A percentile compares a stretch with the other conserved stretches of the same genome.
Evolutionary conservation across 2,113 vertebrate genomes (phyloP).

Genomic region (Choloepus hoffmanni): DNA sequence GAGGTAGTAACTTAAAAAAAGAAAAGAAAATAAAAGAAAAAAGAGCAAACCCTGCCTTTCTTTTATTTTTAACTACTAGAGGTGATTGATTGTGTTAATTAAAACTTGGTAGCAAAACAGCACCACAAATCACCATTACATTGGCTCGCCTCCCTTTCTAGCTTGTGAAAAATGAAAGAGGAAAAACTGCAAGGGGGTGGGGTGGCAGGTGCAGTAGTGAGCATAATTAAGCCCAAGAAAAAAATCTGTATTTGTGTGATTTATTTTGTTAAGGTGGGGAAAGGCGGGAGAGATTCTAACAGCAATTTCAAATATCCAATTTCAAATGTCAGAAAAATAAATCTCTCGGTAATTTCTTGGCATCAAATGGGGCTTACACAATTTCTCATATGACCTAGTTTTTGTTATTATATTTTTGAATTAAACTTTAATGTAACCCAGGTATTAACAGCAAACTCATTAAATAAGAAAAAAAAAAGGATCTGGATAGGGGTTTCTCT

Average conservation of each 20-base stretch:
- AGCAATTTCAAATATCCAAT: conserved; percentile 15
- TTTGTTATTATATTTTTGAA: not conserved
- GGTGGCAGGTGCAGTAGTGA: not conserved
- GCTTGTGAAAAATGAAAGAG: not conserved
- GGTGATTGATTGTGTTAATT: not conserved
- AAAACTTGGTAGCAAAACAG: not conserved
- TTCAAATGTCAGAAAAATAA: not conserved
- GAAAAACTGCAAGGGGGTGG: not conserved
- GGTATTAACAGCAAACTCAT: not conserved
- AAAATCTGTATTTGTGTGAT: not conserved
- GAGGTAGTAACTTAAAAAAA: not conserved
- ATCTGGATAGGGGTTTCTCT: not conserved
- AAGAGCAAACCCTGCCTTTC: not conserved
- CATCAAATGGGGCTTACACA: not conserved
- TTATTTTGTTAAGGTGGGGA: not conserved
- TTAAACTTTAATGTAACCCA: not conserved
- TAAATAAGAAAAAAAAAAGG: not conserved
- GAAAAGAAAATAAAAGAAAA: too few species aligned
- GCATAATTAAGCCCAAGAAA: not conserved
- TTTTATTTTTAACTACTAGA: not conserved
- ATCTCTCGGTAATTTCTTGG: not conserved
- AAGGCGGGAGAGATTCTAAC: not conserved
- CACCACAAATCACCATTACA: not conserved
- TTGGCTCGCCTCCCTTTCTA: not conserved
- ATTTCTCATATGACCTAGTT: not conserved